phyloP scores from a whole-genome alignment of 1,140 invertebrate species.

The Drosophila bocki region DNA sequence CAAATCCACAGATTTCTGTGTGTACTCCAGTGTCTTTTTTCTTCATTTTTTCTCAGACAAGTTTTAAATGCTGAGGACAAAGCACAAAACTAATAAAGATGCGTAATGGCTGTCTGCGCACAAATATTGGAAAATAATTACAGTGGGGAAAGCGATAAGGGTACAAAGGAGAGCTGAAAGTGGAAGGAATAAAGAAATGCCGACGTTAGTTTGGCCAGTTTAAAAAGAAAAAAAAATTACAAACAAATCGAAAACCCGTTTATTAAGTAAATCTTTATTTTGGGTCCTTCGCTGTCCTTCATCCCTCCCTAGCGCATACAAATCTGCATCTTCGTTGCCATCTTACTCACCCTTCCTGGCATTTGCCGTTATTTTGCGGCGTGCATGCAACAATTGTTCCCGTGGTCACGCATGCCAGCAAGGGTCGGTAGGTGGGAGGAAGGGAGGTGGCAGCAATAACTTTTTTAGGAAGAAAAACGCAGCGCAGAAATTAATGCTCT shows the following conservation, averaged over 20 bases:
- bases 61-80: constrained; percentile 42
- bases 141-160: constrained; percentile 11
- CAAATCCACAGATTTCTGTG: background rate
- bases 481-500: constrained; percentile 44
- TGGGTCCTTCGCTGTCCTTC: background rate
- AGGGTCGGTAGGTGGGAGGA: background rate
- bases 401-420: constrained; percentile 13
- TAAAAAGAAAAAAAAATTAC: background rate
- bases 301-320: background rate
- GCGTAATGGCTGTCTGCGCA: constrained; percentile 77
- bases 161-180: constrained; percentile 7
- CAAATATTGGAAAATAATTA: constrained; percentile 81
- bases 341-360: constrained; percentile 4
- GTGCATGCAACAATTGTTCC: constrained; percentile 76
- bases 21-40: background rate
- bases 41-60: constrained; percentile 7
- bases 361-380: constrained; percentile 29
- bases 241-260: background rate
- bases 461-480: constrained; percentile 43
- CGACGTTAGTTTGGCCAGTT: background rate
- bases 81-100: constrained; percentile 72
- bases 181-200: background rate
- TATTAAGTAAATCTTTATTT: background rate
- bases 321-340: constrained; percentile 9
- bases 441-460: constrained; percentile 29